These are phyloP conservation scores for Propithecus coquereli DNA, from an alignment of 2,113 vertebrate species.

Conservation along the genomic window DNA sequence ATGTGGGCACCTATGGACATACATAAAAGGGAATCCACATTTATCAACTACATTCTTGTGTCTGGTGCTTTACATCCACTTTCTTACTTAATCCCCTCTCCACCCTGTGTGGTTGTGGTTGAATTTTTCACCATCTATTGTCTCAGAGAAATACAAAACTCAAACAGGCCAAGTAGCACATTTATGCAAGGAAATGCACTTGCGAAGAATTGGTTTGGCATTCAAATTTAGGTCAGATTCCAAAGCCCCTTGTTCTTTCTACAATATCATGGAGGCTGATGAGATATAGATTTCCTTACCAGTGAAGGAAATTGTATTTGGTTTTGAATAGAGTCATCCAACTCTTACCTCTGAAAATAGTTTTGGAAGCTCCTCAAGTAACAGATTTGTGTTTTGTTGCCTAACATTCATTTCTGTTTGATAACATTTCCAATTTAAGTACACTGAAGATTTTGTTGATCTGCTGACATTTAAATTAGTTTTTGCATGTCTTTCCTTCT, in stretches of 20 bases:
- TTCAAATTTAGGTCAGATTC: constrained; percentile 25
- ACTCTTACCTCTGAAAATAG: constrained; percentile 74
- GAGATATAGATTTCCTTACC: constrained; percentile 46
- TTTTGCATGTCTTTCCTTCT: constrained; percentile 54
- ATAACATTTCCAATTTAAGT: constrained; percentile 66
- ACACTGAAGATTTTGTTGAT: constrained; percentile 51
- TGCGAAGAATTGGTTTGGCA: neutral
- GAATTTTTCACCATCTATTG: neutral
- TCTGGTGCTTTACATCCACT: neutral
- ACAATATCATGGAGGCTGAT: neutral
- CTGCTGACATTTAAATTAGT: constrained; percentile 66
- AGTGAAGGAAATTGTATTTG: constrained; percentile 62
- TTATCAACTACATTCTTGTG: neutral
- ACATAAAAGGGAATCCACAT: neutral
- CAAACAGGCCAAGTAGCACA: neutral
- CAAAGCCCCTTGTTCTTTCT: constrained; percentile 23
- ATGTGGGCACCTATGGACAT: neutral
- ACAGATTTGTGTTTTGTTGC: constrained; percentile 69
- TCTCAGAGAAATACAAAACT: constrained; percentile 25
- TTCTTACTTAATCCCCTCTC: neutral
- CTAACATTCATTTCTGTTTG: constrained; percentile 68
- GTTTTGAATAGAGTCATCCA: constrained; percentile 56
- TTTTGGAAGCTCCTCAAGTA: constrained; percentile 69
- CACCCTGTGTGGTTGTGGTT: neutral
- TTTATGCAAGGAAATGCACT: neutral